Percentiles rank a stretch among this genome's conserved stretches.
phyloP scores from a whole-genome alignment of 2,888 invertebrate genomes.

The Oxycera nigricornis region DNA sequence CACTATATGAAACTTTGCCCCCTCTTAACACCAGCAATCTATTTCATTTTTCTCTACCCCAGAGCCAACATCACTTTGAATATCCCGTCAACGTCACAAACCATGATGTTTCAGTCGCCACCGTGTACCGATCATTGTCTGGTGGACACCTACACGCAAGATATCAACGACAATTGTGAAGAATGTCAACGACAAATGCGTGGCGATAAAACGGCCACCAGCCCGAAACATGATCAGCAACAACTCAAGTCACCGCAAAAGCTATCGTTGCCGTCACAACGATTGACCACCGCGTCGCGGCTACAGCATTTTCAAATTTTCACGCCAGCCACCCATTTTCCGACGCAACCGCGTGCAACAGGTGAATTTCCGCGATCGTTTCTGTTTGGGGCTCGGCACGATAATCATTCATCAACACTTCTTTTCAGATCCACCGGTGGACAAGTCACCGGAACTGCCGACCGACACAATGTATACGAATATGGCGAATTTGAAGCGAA shows the following conservation, averaged over 20 bases:
- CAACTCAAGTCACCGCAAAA: slow-evolving; percentile 25
- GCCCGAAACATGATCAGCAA: slow-evolving; percentile 28
- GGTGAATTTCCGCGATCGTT: background rate
- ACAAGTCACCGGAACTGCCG: slow-evolving; percentile 50
- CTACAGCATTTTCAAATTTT: background rate
- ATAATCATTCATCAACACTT: background rate
- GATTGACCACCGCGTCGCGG: background rate
- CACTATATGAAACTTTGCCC: too few relatives aligned
- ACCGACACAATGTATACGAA: slow-evolving; percentile 76
- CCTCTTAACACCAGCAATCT: too few relatives aligned
- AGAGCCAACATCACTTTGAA: background rate
- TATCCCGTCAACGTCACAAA: background rate
- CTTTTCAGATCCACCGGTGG: background rate
- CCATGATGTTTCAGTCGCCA: slow-evolving; percentile 35
- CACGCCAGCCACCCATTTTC: background rate
- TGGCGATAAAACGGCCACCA: background rate
- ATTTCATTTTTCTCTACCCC: background rate
- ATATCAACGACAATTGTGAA: slow-evolving; percentile 45
- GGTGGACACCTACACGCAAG: background rate
- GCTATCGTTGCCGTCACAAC: background rate
- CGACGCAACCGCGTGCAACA: background rate
- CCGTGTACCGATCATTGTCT: slow-evolving; percentile 39
- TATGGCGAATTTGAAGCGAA: slow-evolving; percentile 72
- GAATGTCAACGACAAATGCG: slow-evolving; percentile 41
- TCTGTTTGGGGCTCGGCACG: background rate